phyloP scores from a whole-genome alignment of 1,140 invertebrate species.

The Drosophila tropicalis region DNA sequence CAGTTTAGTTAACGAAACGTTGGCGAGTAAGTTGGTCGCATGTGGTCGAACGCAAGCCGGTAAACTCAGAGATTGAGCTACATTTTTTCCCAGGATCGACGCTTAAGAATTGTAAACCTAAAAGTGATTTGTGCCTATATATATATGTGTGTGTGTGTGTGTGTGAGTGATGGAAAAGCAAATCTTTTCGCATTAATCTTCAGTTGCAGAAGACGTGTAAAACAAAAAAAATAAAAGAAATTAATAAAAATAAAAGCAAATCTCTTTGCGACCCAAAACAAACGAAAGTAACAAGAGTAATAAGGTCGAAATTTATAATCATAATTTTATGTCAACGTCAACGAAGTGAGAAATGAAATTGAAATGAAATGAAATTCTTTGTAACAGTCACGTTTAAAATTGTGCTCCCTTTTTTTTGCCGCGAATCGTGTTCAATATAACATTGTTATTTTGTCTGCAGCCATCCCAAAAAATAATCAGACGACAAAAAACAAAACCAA shows the following conservation, averaged over 20 bases:
- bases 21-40: conserved; percentile 76
- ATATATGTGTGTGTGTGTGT: background rate
- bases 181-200: background rate
- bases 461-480: conserved; percentile 15
- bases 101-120: background rate
- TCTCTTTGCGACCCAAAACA: conserved; percentile 42
- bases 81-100: conserved; percentile 21
- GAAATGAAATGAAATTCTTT: conserved; percentile 77
- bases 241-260: conserved; percentile 2
- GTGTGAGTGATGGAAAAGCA: background rate
- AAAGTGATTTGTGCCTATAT: background rate
- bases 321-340: conserved; percentile 76
- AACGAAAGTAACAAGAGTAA: conserved; percentile 80
- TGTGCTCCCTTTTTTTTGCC: conserved; percentile 60
- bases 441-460: conserved; percentile 45
- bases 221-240: background rate
- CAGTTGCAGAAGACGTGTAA: background rate
- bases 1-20: conserved; percentile 52
- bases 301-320: conserved; percentile 79
- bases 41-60: conserved; percentile 19
- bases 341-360: conserved; percentile 52
- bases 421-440: conserved; percentile 55
- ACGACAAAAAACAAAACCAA: background rate
- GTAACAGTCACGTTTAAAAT: conserved; percentile 78
- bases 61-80: background rate